These are phyloP conservation scores for Entosphenus tridentatus DNA, from an alignment of 2,113 vertebrate genomes.

Conservation along the genomic window DNA sequence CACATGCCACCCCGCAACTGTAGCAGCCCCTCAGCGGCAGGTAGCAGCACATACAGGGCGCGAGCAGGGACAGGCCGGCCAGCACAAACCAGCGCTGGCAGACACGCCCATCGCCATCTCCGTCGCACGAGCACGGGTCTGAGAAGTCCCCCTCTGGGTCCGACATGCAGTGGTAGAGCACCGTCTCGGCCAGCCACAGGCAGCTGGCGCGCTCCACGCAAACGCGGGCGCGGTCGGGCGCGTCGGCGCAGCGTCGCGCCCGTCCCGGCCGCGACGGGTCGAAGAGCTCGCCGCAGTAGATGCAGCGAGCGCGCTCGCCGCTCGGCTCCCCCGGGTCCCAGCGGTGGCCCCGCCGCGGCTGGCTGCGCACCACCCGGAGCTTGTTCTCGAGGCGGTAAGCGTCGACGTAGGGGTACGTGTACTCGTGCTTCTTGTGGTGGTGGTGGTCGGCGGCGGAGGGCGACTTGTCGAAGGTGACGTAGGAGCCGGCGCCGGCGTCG, in stretches of 20 bases:
- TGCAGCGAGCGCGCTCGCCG: slow-evolving; percentile 37
- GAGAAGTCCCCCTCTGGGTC: slow-evolving; percentile 94
- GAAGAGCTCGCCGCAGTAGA: slow-evolving; percentile 84
- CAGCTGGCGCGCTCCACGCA: slow-evolving; percentile 79
- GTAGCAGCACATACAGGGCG: slow-evolving; percentile 97
- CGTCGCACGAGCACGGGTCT: slow-evolving; percentile 83
- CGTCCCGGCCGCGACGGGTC: slow-evolving; percentile 53
- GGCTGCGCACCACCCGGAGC: slow-evolving; percentile 47
- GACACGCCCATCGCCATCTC: slow-evolving; percentile 45
- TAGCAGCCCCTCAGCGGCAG: slow-evolving; percentile 79
- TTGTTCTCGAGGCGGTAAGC: slow-evolving; percentile 31
- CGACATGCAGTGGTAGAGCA: slow-evolving; percentile 99
- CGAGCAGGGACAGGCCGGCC: slow-evolving; percentile 63
- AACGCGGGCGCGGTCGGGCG: slow-evolving; percentile 53
- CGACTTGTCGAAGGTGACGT: slow-evolving; percentile 67
- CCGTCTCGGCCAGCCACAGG: slow-evolving; percentile 92
- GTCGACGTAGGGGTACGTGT: slow-evolving; percentile 57
- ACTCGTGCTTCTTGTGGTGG: slow-evolving; percentile 65
- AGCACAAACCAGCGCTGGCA: slow-evolving; percentile 89
- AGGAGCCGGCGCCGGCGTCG: slow-evolving; percentile 45
- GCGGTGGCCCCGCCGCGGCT: slow-evolving; percentile 46
- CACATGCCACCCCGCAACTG: slow-evolving; percentile 57
- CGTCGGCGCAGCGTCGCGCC: slow-evolving; percentile 61
- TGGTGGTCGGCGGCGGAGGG: slow-evolving; percentile 51
- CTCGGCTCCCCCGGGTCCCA: slow-evolving; percentile 38